phyloP scores from a whole-genome alignment of 2,797 vertebrate species.

The Microctenopoma stevenorrisi region DNA sequence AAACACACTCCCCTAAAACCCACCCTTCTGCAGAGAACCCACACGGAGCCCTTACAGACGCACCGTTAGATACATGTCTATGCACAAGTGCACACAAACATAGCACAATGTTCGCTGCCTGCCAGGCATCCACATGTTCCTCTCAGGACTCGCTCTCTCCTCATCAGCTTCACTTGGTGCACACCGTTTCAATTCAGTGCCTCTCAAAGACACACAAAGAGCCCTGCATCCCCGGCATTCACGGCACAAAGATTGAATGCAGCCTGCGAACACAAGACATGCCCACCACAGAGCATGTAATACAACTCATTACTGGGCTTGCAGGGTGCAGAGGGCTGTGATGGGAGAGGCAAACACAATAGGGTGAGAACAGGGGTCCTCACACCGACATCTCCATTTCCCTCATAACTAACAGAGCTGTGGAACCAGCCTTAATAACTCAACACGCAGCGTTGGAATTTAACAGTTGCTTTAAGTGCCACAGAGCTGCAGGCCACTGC shows the following conservation, averaged over 20 bases:
- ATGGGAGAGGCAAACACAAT: slow-evolving; percentile 69
- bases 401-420: slow-evolving; percentile 45
- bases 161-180: slow-evolving; percentile 82
- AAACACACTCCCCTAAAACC: slow-evolving; percentile 53
- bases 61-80: slow-evolving; percentile 43
- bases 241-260: slow-evolving; percentile 72
- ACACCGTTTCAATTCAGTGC: slow-evolving; percentile 79
- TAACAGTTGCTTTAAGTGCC: slow-evolving; percentile 14
- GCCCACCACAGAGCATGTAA: slow-evolving; percentile 82
- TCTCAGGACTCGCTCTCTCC: slow-evolving; percentile 73
- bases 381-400: slow-evolving; percentile 73
- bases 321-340: slow-evolving; percentile 68
- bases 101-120: slow-evolving; percentile 58
- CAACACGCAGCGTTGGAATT: slow-evolving; percentile 43
- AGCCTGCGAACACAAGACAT: slow-evolving; percentile 74
- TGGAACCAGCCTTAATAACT: slow-evolving; percentile 70
- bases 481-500: background rate
- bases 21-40: slow-evolving; percentile 33
- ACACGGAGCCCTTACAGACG: slow-evolving; percentile 37
- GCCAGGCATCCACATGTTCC: slow-evolving; percentile 76
- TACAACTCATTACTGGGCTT: slow-evolving; percentile 79
- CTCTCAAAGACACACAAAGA: slow-evolving; percentile 80
- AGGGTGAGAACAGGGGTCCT: slow-evolving; percentile 38
- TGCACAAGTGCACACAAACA: slow-evolving; percentile 61
- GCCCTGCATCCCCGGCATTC: slow-evolving; percentile 65